A percentile compares a stretch with the other conserved stretches of the same genome.
phyloP scores from a whole-genome alignment of 1,140 invertebrate genomes.

The Pseudomyrmex gracilis region DNA sequence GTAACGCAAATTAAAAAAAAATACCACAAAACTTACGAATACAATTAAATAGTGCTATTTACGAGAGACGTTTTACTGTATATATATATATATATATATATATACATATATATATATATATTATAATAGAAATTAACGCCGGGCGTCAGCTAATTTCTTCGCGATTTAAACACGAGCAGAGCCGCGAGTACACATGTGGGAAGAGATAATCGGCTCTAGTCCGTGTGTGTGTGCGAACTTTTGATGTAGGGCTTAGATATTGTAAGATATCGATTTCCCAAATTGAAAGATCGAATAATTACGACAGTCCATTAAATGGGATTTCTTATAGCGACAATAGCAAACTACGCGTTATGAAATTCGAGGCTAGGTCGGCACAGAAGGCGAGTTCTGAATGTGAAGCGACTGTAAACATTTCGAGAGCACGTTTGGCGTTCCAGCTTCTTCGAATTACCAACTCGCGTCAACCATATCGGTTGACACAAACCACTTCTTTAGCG shows the following conservation, averaged over 20 bases:
- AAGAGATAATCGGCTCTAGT: neutral
- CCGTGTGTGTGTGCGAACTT: constrained; percentile 3
- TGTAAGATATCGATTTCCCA: constrained; percentile 66
- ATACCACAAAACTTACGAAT: constrained; percentile 30
- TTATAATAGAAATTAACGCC: constrained; percentile 16
- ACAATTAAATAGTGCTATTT: constrained; percentile 54
- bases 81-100: constrained; percentile 4
- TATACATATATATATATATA: constrained; percentile 17
- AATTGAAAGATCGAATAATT: constrained; percentile 64
- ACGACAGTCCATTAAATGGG: constrained; percentile 71
- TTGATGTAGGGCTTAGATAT: constrained; percentile 36
- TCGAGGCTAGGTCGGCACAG: constrained; percentile 11
- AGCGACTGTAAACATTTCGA: constrained; percentile 2
- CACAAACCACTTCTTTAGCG: neutral
- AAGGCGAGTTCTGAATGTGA: constrained; percentile 5
- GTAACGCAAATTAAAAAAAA: constrained; percentile 14
- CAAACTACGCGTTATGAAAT: constrained; percentile 63
- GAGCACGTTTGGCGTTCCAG: constrained; percentile 28
- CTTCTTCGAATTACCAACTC: neutral
- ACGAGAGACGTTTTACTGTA: constrained; percentile 53
- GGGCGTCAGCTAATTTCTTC: constrained; percentile 9
- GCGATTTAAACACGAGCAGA: constrained; percentile 20
- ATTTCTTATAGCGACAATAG: constrained; percentile 80
- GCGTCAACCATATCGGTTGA: neutral
- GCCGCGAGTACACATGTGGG: neutral